A percentile compares a stretch with the other conserved stretches of the same genome.
Conservation (phyloP, 2,797 vertebrate species). For the Ctenopoma multispine region DNA sequence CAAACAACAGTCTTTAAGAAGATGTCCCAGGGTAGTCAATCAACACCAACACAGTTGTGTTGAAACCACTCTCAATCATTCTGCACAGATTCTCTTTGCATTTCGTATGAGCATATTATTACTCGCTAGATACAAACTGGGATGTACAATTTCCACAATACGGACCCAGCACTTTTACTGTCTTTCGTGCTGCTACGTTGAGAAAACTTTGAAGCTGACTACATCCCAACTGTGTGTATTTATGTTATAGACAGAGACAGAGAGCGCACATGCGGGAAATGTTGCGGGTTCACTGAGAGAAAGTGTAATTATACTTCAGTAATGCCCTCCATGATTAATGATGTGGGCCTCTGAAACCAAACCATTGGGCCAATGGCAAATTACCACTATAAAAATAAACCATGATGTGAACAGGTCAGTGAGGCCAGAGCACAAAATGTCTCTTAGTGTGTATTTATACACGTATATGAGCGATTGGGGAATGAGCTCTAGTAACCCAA, state of each 20-base stretch:
- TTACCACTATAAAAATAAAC: slow-evolving; percentile 84
- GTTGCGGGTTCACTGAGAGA: slow-evolving; percentile 70
- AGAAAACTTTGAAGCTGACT: slow-evolving; percentile 41
- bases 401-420: slow-evolving; percentile 78
- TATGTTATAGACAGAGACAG: slow-evolving; percentile 49
- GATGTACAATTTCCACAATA: background rate
- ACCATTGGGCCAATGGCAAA: slow-evolving; percentile 78
- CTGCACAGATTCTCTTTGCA: slow-evolving; percentile 12
- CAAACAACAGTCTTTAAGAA: slow-evolving; percentile 24
- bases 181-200: slow-evolving; percentile 13
- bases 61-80: slow-evolving; percentile 5
- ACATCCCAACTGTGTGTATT: slow-evolving; percentile 27
- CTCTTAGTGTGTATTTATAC: slow-evolving; percentile 76
- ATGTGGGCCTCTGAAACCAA: slow-evolving; percentile 80
- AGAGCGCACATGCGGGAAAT: slow-evolving; percentile 50
- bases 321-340: slow-evolving; percentile 83
- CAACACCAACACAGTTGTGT: background rate
- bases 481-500: slow-evolving; percentile 79
- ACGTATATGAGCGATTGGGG: slow-evolving; percentile 59
- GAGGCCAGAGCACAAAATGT: slow-evolving; percentile 74
- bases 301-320: slow-evolving; percentile 82
- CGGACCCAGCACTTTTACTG: background rate
- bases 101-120: slow-evolving; percentile 25
- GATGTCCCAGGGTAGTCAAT: slow-evolving; percentile 29
- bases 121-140: background rate